Base-by-base conservation (phyloP, 2,888 invertebrate genomes). In the Odontothrips loti region DNA sequence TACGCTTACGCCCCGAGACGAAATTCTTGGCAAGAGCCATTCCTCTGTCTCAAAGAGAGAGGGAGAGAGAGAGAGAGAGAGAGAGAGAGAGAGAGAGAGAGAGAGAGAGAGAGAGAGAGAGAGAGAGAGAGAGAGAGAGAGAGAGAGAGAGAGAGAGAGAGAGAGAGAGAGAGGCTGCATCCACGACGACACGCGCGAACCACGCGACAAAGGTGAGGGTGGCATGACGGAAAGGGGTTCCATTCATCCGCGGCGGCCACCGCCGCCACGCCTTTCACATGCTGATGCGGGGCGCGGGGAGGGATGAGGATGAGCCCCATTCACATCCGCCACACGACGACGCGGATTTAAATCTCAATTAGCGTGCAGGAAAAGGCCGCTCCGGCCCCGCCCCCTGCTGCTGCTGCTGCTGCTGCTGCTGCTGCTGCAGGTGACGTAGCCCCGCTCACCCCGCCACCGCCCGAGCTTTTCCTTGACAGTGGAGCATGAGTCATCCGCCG, bases 11-110 rank as follows among this genome's bases (percentile, higher is more conserved):
- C 3, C 34, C 34, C 34, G 34, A 43, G 34, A 43, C 34, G 34
- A 43, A 43, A 43, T 43, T 43, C 34, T 43, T 43, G 34, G 34
- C 34, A 43, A 6, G 34, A 0, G n/a, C n/a, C n/a, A n/a, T n/a
- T n/a, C n/a, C n/a, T n/a, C n/a, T n/a, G n/a, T n/a, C n/a, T n/a
- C 20, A 79, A 3, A 47, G 47, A 47, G 51, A 47, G 79, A 11
- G 43, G 29, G 63, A 63, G 43, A 43, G 27, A 80, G 80, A 11
- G 63, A 20, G 34, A n/a, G 80, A 51, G 48, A 80, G 80, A 80
- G 20, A 43, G 81, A 81, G 81, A 58, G 80, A 75, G 0, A 27
- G 58, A 63, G 58, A 63, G 20, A 63, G 58, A 63, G 58, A 63
- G 58, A 20, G 58, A 63, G 58, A 63, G 58, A 17, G 20, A 63